A percentile compares a stretch with the other conserved stretches of the same genome.
Evolutionary conservation across 2,113 vertebrate genomes (phyloP).

Genomic region (Calidris pygmaea): DNA sequence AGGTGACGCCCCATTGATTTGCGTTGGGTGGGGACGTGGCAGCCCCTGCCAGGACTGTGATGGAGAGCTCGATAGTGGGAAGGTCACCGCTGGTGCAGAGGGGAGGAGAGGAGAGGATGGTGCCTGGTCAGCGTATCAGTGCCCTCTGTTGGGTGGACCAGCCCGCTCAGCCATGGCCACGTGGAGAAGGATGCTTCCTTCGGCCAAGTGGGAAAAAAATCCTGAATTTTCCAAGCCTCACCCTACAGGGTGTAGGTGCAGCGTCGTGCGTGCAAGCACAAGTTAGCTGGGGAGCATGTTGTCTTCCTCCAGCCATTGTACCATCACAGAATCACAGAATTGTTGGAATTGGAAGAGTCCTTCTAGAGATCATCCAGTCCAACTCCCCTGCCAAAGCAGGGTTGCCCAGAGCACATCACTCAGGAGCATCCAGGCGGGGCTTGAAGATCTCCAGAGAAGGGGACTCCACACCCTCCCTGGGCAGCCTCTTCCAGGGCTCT

Average conservation of each 20-base stretch:
- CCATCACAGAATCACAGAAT: too few relatives aligned
- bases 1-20: not conserved
- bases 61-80: not conserved
- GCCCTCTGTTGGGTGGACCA: not conserved
- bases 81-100: not conserved
- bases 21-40: not conserved
- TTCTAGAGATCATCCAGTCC: too few relatives aligned
- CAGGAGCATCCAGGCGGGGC: too few relatives aligned
- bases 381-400: too few relatives aligned
- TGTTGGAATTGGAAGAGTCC: too few relatives aligned
- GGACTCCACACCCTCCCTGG: too few relatives aligned
- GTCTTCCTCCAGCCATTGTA: not conserved
- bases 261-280: accelerated
- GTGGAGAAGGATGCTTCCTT: not conserved
- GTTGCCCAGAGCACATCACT: too few relatives aligned
- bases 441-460: too few relatives aligned
- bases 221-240: not conserved
- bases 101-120: not conserved
- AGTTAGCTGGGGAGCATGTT: not conserved
- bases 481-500: too few relatives aligned
- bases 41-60: not conserved
- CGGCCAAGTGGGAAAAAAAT: too few relatives aligned
- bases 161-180: accelerated
- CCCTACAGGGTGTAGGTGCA: not conserved
- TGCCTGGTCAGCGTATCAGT: not conserved